Percentiles rank a stretch among this genome's conserved stretches.
Evolutionary conservation across 2,113 vertebrate genomes (phyloP).

Genomic region (Chionodraco myersi): DNA sequence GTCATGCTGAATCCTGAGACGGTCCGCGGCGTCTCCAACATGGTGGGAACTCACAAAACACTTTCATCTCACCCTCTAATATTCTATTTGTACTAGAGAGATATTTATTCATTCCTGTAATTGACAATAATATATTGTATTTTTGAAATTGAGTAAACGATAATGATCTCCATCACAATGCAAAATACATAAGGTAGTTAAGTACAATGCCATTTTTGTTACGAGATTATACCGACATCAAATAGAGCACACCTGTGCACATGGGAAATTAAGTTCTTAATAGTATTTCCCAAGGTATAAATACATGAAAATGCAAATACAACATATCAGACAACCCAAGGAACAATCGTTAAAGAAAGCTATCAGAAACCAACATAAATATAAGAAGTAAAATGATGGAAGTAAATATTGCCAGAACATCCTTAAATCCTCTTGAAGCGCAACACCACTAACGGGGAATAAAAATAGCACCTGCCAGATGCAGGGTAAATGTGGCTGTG

Average conservation of each 20-base stretch:
- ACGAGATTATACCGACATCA: constrained; percentile 16
- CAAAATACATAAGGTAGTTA: neutral
- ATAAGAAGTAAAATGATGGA: neutral
- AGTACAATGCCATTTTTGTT: neutral
- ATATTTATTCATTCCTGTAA: neutral
- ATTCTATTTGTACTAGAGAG: neutral
- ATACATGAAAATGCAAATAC: neutral
- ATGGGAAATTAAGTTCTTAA: neutral
- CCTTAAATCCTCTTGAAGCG: neutral
- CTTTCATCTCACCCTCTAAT: neutral
- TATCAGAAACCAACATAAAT: neutral
- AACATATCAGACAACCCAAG: neutral
- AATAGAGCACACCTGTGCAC: constrained; percentile 1
- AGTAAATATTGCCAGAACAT: neutral
- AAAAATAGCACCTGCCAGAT: too few species aligned
- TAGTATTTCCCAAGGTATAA: neutral
- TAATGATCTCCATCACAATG: neutral
- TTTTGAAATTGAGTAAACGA: neutral
- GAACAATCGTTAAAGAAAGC: neutral
- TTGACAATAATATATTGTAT: neutral
- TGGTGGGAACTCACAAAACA: constrained; percentile 81
- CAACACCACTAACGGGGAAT: neutral
- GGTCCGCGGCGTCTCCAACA: constrained; percentile 93
- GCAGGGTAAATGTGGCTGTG: too few species aligned
- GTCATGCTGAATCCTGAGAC: constrained; percentile 97